A percentile compares a stretch with the other conserved stretches of the same genome.
Evolutionary conservation across 1,140 invertebrate genomes (phyloP).

Genomic region (Euura saliciscinereae): DNA sequence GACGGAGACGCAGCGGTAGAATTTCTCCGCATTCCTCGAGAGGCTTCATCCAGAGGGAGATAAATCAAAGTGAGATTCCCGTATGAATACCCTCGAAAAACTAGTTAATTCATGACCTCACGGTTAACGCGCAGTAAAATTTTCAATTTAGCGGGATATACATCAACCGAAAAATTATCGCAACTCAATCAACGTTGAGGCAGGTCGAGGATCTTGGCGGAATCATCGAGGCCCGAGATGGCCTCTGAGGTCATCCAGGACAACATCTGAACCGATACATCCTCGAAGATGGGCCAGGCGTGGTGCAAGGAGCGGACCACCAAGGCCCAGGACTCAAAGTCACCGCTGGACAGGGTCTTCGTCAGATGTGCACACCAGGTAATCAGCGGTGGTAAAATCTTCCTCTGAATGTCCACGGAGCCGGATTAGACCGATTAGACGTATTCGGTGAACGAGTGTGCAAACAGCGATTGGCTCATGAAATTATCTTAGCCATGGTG

Average conservation of each 20-base stretch:
- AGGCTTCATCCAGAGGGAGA: background rate
- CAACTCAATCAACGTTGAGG: background rate
- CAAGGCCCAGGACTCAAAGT: conserved; percentile 58
- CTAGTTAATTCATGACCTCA: background rate
- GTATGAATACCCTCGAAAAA: background rate
- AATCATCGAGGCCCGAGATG: too few species aligned
- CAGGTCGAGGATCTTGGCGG: background rate
- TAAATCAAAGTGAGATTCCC: conserved; percentile 1
- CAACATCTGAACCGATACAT: too few species aligned
- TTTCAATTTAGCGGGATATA: background rate
- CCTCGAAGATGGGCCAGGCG: conserved; percentile 50
- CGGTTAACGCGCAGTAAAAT: background rate
- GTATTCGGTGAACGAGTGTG: too few species aligned
- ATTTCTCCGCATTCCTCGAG: background rate
- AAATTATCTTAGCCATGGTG: too few species aligned
- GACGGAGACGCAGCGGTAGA: background rate
- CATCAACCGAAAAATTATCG: background rate
- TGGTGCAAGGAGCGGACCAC: conserved; percentile 55
- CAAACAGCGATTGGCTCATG: too few species aligned
- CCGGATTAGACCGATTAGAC: too few species aligned
- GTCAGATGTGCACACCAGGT: conserved; percentile 54
- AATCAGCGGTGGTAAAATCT: conserved; percentile 5
- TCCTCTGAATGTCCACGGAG: too few species aligned
- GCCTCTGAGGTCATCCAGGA: too few species aligned
- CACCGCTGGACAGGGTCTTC: conserved; percentile 55